Evolutionary conservation across 2,888 invertebrate species (phyloP), one percentile per base, ranked within the genome.

Genomic region (Cotesia congregata): DNA sequence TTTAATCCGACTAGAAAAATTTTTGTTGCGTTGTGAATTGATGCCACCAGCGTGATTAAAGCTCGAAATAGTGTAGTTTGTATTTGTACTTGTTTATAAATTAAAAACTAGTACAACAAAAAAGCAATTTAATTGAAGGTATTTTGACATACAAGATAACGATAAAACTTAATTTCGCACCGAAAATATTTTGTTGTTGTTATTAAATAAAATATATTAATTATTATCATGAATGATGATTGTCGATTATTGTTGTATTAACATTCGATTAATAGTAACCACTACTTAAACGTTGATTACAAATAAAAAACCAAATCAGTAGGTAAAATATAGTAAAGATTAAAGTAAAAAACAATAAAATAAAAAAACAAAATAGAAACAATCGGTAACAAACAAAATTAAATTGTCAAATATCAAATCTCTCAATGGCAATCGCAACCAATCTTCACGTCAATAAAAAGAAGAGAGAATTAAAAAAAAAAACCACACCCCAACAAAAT

Each of bases 341-440:
- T 77, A 83, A 82, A 80, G 79, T 80, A 75, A 79, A 80, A 76
- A 67, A 82, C 76, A 83, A 83, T 80, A 83, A 83, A 83, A 80
- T 60, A 9, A 59, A 71, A 71, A 40, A 38, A 61, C 61, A 39
- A 71, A 40, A 61, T 39, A 71, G 71, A 39, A 71, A 85, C 84
- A 84, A 84, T 83, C 82, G 81, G 82, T 83, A 83, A 84, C 85
- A 81, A 83, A 81, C 82, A 72, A 76, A 62, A 71, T 39, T 71
- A 61, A 60, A 71, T 62, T 65, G 68, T 68, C 76, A 77, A 77
- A 77, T 73, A 64, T 73, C 65, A 69, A 81, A 82, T 80, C 80
- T 65, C 65, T 50, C 50, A 50, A 50, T 50, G 50, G 50, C 50
- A 83, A 83, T 81, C 83, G 82, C 81, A 85, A 86, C 85, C 83